Evolutionary conservation across 2,797 vertebrate genomes (phyloP).

Genomic region (Gorsachius magnificus): DNA sequence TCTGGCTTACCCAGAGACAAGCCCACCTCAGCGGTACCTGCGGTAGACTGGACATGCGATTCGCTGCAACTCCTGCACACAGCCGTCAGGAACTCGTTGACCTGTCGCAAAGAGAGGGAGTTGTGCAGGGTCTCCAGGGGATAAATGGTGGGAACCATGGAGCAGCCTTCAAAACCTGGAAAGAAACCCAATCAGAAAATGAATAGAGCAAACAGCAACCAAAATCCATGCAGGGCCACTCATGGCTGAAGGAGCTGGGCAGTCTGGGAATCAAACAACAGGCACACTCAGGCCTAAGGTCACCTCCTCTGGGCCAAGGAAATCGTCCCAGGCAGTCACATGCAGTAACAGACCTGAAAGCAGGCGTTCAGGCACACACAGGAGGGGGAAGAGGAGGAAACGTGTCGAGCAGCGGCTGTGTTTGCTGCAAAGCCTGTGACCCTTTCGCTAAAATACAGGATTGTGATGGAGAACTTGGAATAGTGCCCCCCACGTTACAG

Average conservation of each 20-base stretch:
- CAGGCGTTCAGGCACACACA: neutral
- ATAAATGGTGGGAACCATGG: conserved; percentile 98
- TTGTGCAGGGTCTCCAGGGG: conserved; percentile 98
- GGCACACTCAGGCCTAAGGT: conserved; percentile 34
- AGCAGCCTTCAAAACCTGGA: conserved; percentile 97
- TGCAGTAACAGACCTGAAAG: conserved; percentile 51
- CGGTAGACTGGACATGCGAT: conserved; percentile 80
- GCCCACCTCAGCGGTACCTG: conserved; percentile 78
- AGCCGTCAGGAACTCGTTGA: conserved; percentile 88
- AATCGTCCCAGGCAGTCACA: neutral
- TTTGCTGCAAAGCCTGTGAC: neutral
- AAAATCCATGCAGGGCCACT: conserved; percentile 1
- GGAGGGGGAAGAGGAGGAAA: neutral
- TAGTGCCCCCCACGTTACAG: neutral
- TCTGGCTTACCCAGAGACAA: neutral
- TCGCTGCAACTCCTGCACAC: conserved; percentile 88
- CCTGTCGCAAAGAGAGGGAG: conserved; percentile 94
- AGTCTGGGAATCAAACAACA: neutral
- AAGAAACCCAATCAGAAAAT: conserved; percentile 61
- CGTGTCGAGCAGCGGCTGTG: neutral
- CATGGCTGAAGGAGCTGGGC: neutral
- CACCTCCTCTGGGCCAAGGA: conserved; percentile 11
- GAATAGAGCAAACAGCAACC: conserved; percentile 36
- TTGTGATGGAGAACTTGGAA: neutral
- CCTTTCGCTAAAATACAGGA: neutral